Evolutionary conservation across 2,113 vertebrate genomes (phyloP).

Genomic region (Brienomyrus brachyistius): DNA sequence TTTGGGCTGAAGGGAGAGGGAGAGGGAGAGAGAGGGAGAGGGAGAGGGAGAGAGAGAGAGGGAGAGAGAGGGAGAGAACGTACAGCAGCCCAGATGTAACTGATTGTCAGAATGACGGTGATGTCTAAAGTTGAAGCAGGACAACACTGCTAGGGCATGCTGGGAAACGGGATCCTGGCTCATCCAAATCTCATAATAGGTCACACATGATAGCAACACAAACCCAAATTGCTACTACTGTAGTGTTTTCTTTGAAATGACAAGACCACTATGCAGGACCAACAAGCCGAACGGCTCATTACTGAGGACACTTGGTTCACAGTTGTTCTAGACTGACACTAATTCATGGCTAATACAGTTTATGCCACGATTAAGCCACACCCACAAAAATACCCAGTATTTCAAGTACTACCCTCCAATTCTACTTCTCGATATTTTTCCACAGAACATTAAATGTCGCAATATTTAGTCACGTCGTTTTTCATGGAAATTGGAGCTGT

Average conservation of each 20-base stretch:
- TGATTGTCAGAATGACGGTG: not conserved
- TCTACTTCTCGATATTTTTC: not conserved
- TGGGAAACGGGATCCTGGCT: not conserved
- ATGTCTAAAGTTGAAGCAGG: not conserved
- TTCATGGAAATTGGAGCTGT: not conserved
- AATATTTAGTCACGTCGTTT: not conserved
- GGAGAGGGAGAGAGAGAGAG: not conserved
- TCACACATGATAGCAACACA: not conserved
- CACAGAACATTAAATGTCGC: not conserved
- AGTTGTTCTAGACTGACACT: not conserved
- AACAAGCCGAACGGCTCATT: not conserved
- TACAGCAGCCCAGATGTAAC: not conserved
- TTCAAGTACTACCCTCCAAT: not conserved
- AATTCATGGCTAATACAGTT: not conserved
- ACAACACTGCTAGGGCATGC: not conserved
- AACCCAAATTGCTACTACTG: not conserved
- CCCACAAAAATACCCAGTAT: not conserved
- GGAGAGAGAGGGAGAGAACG: accelerated
- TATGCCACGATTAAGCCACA: not conserved
- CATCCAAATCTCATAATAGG: not conserved
- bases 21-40: not conserved
- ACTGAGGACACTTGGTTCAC: not conserved
- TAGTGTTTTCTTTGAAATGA: not conserved
- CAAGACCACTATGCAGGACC: not conserved
- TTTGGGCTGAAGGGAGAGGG: not conserved